phyloP scores from a whole-genome alignment of 2,113 vertebrate genomes.

The Clupea harengus region DNA sequence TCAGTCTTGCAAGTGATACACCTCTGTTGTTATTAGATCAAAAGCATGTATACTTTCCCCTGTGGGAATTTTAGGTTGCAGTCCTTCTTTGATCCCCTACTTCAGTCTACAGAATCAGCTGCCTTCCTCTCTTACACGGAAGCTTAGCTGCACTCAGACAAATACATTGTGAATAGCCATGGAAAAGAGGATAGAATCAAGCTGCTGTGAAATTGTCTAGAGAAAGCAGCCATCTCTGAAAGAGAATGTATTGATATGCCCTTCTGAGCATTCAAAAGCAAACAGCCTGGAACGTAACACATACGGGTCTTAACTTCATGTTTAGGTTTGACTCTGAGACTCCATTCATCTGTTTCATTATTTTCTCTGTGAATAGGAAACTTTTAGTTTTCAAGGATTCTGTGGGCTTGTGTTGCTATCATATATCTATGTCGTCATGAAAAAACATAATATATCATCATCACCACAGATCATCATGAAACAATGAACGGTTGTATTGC shows the following conservation, averaged over 20 bases:
- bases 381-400: no score
- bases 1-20: not conserved
- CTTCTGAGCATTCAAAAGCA: not conserved
- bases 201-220: conserved; percentile 12
- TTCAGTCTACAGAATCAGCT: not conserved
- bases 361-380: not conserved
- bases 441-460: no score
- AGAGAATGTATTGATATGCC: conserved; percentile 4
- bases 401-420: no score
- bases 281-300: not conserved
- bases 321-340: not conserved
- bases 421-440: no score
- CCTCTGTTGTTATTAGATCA: conserved; percentile 18
- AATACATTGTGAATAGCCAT: conserved; percentile 3
- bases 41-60: not conserved
- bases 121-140: not conserved
- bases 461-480: no score
- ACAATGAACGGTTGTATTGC: no score
- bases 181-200: conserved; percentile 13
- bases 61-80: not conserved
- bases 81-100: conserved; percentile 21
- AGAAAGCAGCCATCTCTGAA: not conserved
- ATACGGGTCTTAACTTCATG: not conserved
- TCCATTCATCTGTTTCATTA: not conserved
- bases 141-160: conserved; percentile 4